Base-by-base conservation (phyloP, 2,888 invertebrate genomes). In the Lycaena phlaeas region DNA sequence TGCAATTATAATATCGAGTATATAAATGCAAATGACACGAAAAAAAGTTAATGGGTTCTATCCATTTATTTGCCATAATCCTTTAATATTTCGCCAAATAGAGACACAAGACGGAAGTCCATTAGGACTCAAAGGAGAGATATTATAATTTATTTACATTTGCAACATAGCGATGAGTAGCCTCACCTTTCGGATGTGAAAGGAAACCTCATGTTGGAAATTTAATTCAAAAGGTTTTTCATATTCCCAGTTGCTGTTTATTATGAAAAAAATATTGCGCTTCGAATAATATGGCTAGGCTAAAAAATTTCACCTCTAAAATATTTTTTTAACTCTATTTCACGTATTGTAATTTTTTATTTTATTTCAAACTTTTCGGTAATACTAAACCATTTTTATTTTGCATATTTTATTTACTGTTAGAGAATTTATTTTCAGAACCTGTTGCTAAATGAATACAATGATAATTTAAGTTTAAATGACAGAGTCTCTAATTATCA, bases 61-160 rank as follows among this genome's bases (percentile, higher is more conserved):
- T 22, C 7, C 22, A 22, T 9, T 7, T 9, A 22, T 22, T 22
- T 22, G 10, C 9, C 15, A 6, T 31, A 31, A 31, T 31, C 31
- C 31, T 18, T 18, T 18, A 31, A 17, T 34, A 34, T 22, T 17
- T 22, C 22, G 18, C 18, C 18, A 34, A 18, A 34, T 17, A 17
- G 34, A 34, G 34, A 34, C 22, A 17, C 7, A 25, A 29, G 14
- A 41, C 22, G 30, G 27, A 34, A 41, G 36, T 39, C 42, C 45
- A 43, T 46, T 44, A 50, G 37, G 31, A 44, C 40, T 43, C 43
- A 43, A 48, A 48, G 43, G 46, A 27, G 6, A 14, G 27, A 30
- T 42, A 44, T 37, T 43, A 40, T 41, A 48, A 44, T 41, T 43
- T 48, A 46, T 44, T 50, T 45, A 44, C 40, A 47, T 46, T 40